Conservation (phyloP, 2,888 invertebrate genomes). For the Quadriops clusia region DNA sequence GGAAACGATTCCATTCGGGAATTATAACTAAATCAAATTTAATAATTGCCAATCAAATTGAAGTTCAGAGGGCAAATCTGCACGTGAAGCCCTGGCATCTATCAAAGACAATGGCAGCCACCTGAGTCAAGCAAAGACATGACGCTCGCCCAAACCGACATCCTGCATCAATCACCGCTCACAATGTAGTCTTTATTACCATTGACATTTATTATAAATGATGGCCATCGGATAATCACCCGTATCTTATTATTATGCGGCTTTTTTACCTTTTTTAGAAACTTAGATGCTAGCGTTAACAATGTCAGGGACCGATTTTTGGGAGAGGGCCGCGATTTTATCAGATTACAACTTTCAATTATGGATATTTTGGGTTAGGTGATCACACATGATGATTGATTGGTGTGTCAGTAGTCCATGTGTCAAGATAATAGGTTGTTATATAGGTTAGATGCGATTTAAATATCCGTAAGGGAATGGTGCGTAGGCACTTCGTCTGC, state of each 20-base stretch:
- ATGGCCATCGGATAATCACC: constrained; percentile 23
- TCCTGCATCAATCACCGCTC: constrained; percentile 27
- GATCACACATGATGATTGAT: constrained; percentile 9
- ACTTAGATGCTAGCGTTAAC: constrained; percentile 19
- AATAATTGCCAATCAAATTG: constrained; percentile 16
- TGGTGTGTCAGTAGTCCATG: no score
- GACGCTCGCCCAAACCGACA: constrained; percentile 18
- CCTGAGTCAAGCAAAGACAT: constrained; percentile 5
- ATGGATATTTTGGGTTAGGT: constrained; percentile 9
- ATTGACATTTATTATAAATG: constrained; percentile 33
- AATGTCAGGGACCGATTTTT: constrained; percentile 15
- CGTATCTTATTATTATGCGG: constrained; percentile 21
- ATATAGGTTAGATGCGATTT: no score
- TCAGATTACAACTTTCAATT: constrained; percentile 11
- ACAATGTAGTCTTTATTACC: constrained; percentile 33
- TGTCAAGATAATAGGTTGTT: no score
- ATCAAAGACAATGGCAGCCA: constrained; percentile 12
- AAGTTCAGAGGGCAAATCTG: constrained; percentile 18
- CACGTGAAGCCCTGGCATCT: constrained; percentile 18
- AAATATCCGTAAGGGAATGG: no score
- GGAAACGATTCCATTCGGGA: no score
- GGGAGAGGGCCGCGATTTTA: constrained; percentile 10
- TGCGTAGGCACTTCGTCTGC: no score
- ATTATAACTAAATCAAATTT: constrained; percentile 18
- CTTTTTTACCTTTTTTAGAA: constrained; percentile 16